Base-by-base conservation (phyloP, 2,113 vertebrate genomes). In the Muntiacus muntjak region DNA sequence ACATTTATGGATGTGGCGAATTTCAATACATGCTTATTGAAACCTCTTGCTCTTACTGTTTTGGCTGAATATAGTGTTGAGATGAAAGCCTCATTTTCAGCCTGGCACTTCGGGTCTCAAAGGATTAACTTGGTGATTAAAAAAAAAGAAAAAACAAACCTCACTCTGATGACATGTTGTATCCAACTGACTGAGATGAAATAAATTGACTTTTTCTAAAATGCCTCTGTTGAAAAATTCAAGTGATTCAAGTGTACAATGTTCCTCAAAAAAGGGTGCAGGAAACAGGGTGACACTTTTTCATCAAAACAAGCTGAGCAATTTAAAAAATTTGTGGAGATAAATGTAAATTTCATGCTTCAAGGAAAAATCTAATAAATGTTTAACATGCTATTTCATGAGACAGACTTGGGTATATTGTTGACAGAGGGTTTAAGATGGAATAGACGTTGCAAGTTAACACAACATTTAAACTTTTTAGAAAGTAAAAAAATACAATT, bases 341-440 rank as follows among this genome's bases (percentile, higher is more conserved):
- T 76, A 90, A 95, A 94, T 92, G 36, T 92, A 96, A 57, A 89
- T 93, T 95, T 93, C 55, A 95, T 62, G 45, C 19, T 95, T 96
- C 92, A 97, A 43, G 36, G 19, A 97, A 97, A 93, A 81, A 74
- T 82, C 23, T 82, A 96, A 94, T 91, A 74, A 92, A 96, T 83
- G 26, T 57, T 94, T 87, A 95, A 50, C 33, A 86, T 94, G 93
- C 57, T 87, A 26, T 76, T 89, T 93, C 58, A 90, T 52, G 26
- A 93, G 33, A 91, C 25, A 94, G 15, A 58, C 33, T 83, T 55
- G 9, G 14, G 15, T 54, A 21, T 43, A 13, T 10, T 91, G 13
- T 92, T 62, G 47, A 86, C 58, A 81, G 23, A 47, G 5, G 64
- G 1, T 19, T 95, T 92, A 71, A 64, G 11, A 84, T 28, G 9